Evolutionary conservation across 2,113 vertebrate species (phyloP), one percentile per base, ranked within the genome.

Genomic region (Oryzias curvinotus): DNA sequence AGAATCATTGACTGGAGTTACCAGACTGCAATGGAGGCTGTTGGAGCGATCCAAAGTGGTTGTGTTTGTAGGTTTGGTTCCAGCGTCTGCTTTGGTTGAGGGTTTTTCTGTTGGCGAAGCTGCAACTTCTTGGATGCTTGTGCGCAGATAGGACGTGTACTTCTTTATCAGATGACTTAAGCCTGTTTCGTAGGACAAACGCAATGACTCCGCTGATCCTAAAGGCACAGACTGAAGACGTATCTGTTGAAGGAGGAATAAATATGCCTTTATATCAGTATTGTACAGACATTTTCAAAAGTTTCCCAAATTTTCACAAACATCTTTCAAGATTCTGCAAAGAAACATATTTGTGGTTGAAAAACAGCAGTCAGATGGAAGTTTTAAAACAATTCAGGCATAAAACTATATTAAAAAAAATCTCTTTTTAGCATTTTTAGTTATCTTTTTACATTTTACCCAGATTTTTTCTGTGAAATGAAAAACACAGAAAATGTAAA

Each of bases 151-250:
- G 8, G 55, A 16, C 0, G 47, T 55, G 66, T 91, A 92, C 14
- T 71, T 73, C 57, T 84, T 75, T 18, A 91, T 17, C 36, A 93
- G 65, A 6, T 42, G 65, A 15, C 30, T 6, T 5, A 91, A 64
- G 0, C 68, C 75, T 0, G 81, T 80, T 41, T 79, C 89, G 49
- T 91, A 91, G 14, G 88, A 89, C 4, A 86, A 66, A 8, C 89
- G 83, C 53, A 92, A 74, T 0, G 91, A 90, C 51, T 85, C 79
- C 0, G 73, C 87, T 3, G 89, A 89, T 52, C 90, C 91, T 1
- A 28, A 17, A 1, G 90, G 87, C 17, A 89, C 85, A 5, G 88
- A 90, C 1, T 75, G 21, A 26, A 91, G 64, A 18, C 91, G 87
- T 18, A 87, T 85, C 76, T 91, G 80, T 48, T 60, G 78, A 51